Evolutionary conservation across 1,140 invertebrate species (phyloP).

Genomic region (Drusus annulatus): DNA sequence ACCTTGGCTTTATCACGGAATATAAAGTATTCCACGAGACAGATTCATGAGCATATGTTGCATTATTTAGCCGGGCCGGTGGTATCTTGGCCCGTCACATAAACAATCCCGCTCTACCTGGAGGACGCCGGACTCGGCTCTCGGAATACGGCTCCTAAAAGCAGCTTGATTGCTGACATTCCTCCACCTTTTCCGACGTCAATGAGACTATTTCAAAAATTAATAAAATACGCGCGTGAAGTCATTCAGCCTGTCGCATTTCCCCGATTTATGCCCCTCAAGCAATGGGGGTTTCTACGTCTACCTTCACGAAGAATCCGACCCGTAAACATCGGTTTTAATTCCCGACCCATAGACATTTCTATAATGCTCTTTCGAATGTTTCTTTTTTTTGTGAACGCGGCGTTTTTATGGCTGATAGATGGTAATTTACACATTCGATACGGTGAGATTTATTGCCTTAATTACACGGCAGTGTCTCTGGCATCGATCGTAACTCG

Average conservation of each 20-base stretch:
- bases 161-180: slow-evolving; percentile 31
- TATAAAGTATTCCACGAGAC: slow-evolving; percentile 44
- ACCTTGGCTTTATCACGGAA: slow-evolving; percentile 48
- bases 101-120: slow-evolving; percentile 36
- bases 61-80: slow-evolving; percentile 40
- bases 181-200: slow-evolving; percentile 44
- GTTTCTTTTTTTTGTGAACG: slow-evolving; percentile 33
- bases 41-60: slow-evolving; percentile 48
- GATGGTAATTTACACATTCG: slow-evolving; percentile 51
- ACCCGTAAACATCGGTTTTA: slow-evolving; percentile 38
- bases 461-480: slow-evolving; percentile 50
- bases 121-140: background rate
- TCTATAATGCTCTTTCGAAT: slow-evolving; percentile 20
- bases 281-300: slow-evolving; percentile 24
- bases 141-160: background rate
- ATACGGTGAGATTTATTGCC: slow-evolving; percentile 46
- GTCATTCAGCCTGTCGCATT: slow-evolving; percentile 48
- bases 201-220: slow-evolving; percentile 50
- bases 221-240: slow-evolving; percentile 51
- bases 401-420: slow-evolving; percentile 48
- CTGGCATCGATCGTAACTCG: slow-evolving; percentile 44
- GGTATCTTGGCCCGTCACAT: slow-evolving; percentile 37
- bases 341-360: slow-evolving; percentile 9
- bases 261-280: slow-evolving; percentile 47
- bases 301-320: slow-evolving; percentile 21